A percentile compares a stretch with the other conserved stretches of the same genome.
Evolutionary conservation across 2,888 invertebrate species (phyloP).

Genomic region (Melipona beecheii): DNA sequence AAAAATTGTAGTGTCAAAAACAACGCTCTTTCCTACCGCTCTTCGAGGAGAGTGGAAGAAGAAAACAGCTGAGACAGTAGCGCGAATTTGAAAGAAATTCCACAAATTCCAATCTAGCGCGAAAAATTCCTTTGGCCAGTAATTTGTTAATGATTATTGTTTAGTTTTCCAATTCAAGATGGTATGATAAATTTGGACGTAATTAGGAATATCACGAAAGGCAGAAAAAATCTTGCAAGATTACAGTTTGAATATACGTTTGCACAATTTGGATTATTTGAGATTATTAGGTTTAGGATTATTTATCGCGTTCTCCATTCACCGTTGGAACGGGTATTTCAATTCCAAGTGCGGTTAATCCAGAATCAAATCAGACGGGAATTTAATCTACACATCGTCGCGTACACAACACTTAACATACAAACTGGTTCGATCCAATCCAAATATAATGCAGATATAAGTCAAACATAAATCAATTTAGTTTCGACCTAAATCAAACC

Average conservation of each 20-base stretch:
- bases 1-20: constrained; percentile 25
- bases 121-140: neutral
- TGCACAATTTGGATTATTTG: too few relatives aligned
- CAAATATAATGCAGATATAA: constrained; percentile 23
- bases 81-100: neutral
- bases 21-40: constrained; percentile 12
- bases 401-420: constrained; percentile 3
- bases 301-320: neutral
- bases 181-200: too few relatives aligned
- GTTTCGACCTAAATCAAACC: constrained; percentile 29
- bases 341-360: neutral
- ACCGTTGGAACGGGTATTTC: neutral
- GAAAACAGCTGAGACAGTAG: constrained; percentile 9
- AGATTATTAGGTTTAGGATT: too few relatives aligned
- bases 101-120: neutral
- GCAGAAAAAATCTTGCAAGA: too few relatives aligned
- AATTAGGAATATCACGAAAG: too few relatives aligned
- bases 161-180: too few relatives aligned
- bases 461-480: constrained; percentile 32
- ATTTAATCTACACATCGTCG: neutral
- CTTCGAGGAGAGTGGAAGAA: neutral
- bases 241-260: too few relatives aligned
- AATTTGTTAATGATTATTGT: neutral
- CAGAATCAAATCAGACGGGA: neutral
- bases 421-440: constrained; percentile 3